Base-by-base conservation (phyloP, 2,888 invertebrate genomes). In the Nephrotoma guestfalica region DNA sequence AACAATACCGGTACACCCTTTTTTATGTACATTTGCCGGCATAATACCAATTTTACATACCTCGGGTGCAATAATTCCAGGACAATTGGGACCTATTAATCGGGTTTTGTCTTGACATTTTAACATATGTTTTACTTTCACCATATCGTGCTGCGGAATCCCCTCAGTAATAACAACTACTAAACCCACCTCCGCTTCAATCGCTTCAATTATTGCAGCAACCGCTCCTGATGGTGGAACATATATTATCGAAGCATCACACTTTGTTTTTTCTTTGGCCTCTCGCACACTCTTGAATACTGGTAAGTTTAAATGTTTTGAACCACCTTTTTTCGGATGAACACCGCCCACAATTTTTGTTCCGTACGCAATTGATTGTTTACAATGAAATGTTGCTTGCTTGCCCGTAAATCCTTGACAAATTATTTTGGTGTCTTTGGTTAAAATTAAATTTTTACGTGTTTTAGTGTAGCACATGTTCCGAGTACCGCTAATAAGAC, bases 141-240 rank as follows among this genome's bases (percentile, higher is more conserved):
- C 99, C 99, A 99, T 99, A 91, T 99, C 99, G 92, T 99, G 97
- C 91, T 99, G 99, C 41, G 99, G 99, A 88, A 99, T 96, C 90
- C 98, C 98, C 92, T 99, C 98, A n/a, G 98, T 99, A 90, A 99
- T 99, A 92, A 98, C 98, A 40, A 99, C 99, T 91, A 99, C 96
- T 86, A 99, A 93, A 0, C 98, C 97, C 89, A 99, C 94, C 93
- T 99, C 98, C 11, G 98, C 98, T 90, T 98, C 98, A 88, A 99
- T 94, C 0, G 98, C 98, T 92, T 99, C 99, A 89, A 97, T 90
- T 88, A 98, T 97, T 43, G 99, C 99, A 86, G 94, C 93, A 0
- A 97, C 98, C 43, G 98, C 98, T 41, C 93, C 96, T 0, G 97
- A 96, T 15, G 99, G 99, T 86, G 99, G 99, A 13, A 99, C 99